phyloP scores from a whole-genome alignment of 2,113 vertebrate species.

The Apodemus sylvaticus region DNA sequence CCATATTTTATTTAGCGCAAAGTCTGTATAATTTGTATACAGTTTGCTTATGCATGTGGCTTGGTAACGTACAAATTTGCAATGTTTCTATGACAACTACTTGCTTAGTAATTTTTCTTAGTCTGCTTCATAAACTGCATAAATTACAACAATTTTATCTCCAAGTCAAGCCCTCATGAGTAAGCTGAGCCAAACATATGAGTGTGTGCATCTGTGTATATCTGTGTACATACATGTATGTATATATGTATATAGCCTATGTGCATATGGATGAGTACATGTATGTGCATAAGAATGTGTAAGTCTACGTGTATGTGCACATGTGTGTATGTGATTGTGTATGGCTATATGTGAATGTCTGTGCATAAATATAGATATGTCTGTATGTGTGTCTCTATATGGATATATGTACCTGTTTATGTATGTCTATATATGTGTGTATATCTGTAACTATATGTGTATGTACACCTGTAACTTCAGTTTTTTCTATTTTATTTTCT shows the following conservation, averaged over 20 bases:
- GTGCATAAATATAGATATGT: neutral
- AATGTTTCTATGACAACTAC: constrained; percentile 58
- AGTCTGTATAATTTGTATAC: neutral
- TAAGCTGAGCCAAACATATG: neutral
- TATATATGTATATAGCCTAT: neutral
- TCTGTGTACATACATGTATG: neutral
- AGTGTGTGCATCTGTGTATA: neutral
- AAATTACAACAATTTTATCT: constrained; percentile 55
- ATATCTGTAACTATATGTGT: neutral
- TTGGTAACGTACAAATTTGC: constrained; percentile 47
- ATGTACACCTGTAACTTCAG: neutral
- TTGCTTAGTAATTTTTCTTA: constrained; percentile 51
- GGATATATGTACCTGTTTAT: no score
- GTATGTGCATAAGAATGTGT: neutral
- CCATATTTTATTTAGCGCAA: neutral
- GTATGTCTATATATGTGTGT: neutral
- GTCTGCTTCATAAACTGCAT: constrained; percentile 52
- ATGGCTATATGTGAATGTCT: neutral
- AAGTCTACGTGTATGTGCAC: neutral
- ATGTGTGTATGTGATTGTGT: neutral
- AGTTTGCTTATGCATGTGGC: neutral
- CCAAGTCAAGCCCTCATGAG: constrained; percentile 57
- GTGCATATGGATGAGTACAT: neutral
- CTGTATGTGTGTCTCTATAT: neutral
- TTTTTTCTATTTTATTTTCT: neutral